Evolutionary conservation across 2,888 invertebrate species (phyloP).

Genomic region (Phyllotreta cruciferae): DNA sequence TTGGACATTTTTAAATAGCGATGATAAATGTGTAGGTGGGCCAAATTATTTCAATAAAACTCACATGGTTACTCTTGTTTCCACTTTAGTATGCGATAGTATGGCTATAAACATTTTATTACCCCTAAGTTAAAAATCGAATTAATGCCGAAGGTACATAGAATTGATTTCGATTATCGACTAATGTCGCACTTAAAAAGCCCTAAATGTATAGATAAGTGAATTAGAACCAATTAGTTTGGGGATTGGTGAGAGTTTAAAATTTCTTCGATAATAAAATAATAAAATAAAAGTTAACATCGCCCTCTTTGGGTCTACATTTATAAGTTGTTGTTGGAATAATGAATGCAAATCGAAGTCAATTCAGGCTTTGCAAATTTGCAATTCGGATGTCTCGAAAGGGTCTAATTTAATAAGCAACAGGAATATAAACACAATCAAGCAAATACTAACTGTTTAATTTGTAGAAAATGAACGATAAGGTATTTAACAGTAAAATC

Average conservation of each 20-base stretch:
- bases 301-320: no score
- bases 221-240: background rate
- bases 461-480: constrained; percentile 5
- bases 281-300: constrained; percentile 9
- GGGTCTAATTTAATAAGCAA: constrained; percentile 12
- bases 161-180: constrained; percentile 16
- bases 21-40: constrained; percentile 6
- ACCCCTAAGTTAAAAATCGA: constrained; percentile 9
- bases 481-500: constrained; percentile 11
- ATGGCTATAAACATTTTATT: constrained; percentile 12
- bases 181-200: constrained; percentile 4
- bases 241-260: background rate
- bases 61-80: constrained; percentile 1
- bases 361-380: constrained; percentile 3
- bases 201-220: constrained; percentile 1
- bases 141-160: constrained; percentile 2
- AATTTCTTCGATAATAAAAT: constrained; percentile 25
- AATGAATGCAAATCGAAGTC: constrained; percentile 8
- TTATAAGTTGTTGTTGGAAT: background rate
- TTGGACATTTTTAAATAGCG: no score
- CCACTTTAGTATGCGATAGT: constrained; percentile 10
- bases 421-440: constrained; percentile 6
- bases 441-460: constrained; percentile 3
- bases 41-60: constrained; percentile 4
- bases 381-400: constrained; percentile 6